These are phyloP conservation scores for Epistrophe grossulariae DNA, from an alignment of 2,888 invertebrate species.

Conservation along the genomic window DNA sequence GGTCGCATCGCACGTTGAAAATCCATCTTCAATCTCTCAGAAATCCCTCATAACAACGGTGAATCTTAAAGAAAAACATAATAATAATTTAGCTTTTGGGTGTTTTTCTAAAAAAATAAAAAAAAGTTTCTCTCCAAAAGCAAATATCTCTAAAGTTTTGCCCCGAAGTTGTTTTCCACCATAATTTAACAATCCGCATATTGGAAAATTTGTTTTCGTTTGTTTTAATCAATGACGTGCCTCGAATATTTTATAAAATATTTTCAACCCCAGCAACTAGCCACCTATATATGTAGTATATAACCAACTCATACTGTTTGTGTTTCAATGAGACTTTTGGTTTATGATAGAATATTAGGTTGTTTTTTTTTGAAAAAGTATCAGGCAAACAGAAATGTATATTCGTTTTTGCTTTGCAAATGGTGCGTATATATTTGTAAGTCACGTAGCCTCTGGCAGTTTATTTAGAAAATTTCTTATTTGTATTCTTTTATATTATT, in stretches of 20 bases:
- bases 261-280: slow-evolving; percentile 1
- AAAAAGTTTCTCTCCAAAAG: not conserved
- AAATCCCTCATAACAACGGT: not conserved
- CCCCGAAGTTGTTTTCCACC: slow-evolving; percentile 14
- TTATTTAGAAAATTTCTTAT: slow-evolving; percentile 27
- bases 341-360: slow-evolving; percentile 10
- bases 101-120: slow-evolving; percentile 25
- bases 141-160: slow-evolving; percentile 16
- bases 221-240: slow-evolving; percentile 70
- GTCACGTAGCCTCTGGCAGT: slow-evolving; percentile 24
- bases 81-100: not conserved
- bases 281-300: no score
- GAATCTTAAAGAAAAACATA: not conserved
- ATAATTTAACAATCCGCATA: slow-evolving; percentile 60
- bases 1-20: not conserved
- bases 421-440: slow-evolving; percentile 2
- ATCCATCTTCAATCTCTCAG: slow-evolving; percentile 11
- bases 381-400: not conserved
- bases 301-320: not conserved
- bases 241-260: slow-evolving; percentile 39
- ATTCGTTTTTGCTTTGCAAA: not conserved
- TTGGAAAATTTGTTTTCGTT: slow-evolving; percentile 55
- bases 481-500: not conserved
- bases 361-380: not conserved
- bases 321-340: slow-evolving; percentile 11